Percentiles rank a stretch among this genome's conserved stretches.
phyloP scores from a whole-genome alignment of 92 coral and sea anemone species.

The Nematostella vectensis region DNA sequence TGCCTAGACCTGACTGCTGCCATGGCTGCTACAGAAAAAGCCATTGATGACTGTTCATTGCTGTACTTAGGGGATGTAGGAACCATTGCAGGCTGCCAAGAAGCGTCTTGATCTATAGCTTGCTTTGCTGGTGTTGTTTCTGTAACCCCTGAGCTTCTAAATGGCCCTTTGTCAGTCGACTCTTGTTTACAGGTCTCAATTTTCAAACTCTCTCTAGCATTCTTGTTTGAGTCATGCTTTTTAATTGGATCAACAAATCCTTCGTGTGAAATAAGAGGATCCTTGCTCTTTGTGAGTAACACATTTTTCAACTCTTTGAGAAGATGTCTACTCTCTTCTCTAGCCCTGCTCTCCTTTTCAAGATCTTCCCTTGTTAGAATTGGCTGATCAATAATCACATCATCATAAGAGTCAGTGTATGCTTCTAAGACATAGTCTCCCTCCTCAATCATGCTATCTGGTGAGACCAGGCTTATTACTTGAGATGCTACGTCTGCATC shows the following conservation, averaged over 20 bases:
- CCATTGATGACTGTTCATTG: slow-evolving; percentile 46
- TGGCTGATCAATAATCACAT: slow-evolving; percentile 13
- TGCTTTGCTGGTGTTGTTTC: not conserved
- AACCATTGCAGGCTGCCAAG: not conserved
- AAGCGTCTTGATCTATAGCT: not conserved
- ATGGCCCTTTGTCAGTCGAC: not conserved
- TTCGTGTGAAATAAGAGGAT: slow-evolving; percentile 67
- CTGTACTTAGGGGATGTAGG: not conserved
- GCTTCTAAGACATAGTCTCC: slow-evolving; percentile 85
- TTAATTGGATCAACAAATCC: slow-evolving; percentile 64
- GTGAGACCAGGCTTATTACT: not conserved
- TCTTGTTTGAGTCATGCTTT: not conserved
- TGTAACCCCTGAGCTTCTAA: not conserved
- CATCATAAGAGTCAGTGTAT: slow-evolving; percentile 57
- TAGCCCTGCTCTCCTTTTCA: slow-evolving; percentile 41
- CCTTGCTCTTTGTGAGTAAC: slow-evolving; percentile 61
- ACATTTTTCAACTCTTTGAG: slow-evolving; percentile 78
- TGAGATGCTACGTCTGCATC: slow-evolving; percentile 8
- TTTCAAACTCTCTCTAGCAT: slow-evolving; percentile 2
- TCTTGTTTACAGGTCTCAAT: too few species aligned
- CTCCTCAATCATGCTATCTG: slow-evolving; percentile 6
- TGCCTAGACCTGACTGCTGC: slow-evolving; percentile 61
- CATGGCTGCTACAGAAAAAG: slow-evolving; percentile 71
- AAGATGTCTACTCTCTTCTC: slow-evolving; percentile 72
- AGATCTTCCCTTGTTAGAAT: slow-evolving; percentile 43